Conservation (phyloP, 2,113 vertebrate genomes). For the Calidris pygmaea region DNA sequence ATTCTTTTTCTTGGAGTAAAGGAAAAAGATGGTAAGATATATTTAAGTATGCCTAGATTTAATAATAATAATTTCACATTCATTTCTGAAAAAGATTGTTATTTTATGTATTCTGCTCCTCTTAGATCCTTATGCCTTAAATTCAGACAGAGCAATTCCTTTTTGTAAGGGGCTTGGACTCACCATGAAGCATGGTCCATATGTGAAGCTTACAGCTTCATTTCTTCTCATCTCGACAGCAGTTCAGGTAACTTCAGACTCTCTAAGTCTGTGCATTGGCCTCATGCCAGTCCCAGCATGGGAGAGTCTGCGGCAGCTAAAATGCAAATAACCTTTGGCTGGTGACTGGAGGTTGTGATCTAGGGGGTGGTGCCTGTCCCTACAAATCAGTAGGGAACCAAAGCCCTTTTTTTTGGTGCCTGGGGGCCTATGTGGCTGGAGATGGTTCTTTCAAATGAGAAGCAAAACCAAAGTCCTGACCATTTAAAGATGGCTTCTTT, state of each 20-base stretch:
- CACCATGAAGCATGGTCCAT: conserved; percentile 88
- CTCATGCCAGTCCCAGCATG: conserved; percentile 16
- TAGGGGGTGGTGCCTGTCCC: conserved; percentile 2
- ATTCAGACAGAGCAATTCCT: conserved; percentile 80
- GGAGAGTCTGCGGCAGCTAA: background rate
- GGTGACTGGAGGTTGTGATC: conserved; percentile 17
- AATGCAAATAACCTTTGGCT: conserved; percentile 35
- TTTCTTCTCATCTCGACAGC: conserved; percentile 96
- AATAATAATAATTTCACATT: background rate
- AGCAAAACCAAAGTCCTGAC: background rate
- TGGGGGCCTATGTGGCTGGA: background rate
- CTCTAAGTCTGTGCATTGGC: background rate
- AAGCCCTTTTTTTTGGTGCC: background rate
- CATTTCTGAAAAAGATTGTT: background rate
- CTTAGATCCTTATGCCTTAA: conserved; percentile 81
- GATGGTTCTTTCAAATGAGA: background rate
- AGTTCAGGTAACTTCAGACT: conserved; percentile 84
- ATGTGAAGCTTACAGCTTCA: conserved; percentile 85
- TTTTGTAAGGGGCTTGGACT: conserved; percentile 87
- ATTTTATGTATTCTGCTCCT: conserved; percentile 21
- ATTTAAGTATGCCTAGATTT: background rate
- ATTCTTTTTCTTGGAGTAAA: conserved; percentile 90
- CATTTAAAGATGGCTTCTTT: background rate
- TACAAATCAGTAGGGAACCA: background rate
- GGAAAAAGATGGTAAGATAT: conserved; percentile 87